A percentile compares a stretch with the other conserved stretches of the same genome.
Evolutionary conservation across 2,888 invertebrate species (phyloP).

Genomic region (Drosophila mercatorum): DNA sequence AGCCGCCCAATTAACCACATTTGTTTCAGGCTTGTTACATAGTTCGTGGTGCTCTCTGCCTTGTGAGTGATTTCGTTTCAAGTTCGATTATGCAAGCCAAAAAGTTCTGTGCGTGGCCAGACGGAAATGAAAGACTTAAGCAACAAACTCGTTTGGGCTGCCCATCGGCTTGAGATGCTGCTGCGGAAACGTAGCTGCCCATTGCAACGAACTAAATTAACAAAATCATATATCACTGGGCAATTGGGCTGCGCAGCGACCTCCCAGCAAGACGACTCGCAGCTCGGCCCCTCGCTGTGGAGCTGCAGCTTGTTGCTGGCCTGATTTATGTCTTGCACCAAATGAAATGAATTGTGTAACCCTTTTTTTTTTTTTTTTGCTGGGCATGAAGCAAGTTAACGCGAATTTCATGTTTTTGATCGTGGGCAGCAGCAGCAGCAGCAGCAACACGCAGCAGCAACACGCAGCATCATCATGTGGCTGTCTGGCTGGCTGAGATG

Average conservation of each 20-base stretch:
- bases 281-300: slow-evolving; percentile 37
- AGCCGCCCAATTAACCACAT: slow-evolving; percentile 71
- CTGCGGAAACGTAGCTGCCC: slow-evolving; percentile 24
- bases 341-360: slow-evolving; percentile 81
- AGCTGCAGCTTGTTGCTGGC: slow-evolving; percentile 68
- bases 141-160: slow-evolving; percentile 62
- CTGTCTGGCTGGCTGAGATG: slow-evolving; percentile 20
- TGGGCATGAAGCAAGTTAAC: slow-evolving; percentile 61
- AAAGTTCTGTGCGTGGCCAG: slow-evolving; percentile 59
- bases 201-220: slow-evolving; percentile 74
- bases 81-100: slow-evolving; percentile 64
- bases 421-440: slow-evolving; percentile 70
- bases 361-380: slow-evolving; percentile 57
- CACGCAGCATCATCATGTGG: slow-evolving; percentile 26
- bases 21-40: slow-evolving; percentile 51
- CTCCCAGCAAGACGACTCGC: slow-evolving; percentile 65
- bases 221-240: slow-evolving; percentile 75
- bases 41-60: slow-evolving; percentile 16
- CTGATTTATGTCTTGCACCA: slow-evolving; percentile 79
- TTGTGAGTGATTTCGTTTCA: slow-evolving; percentile 56
- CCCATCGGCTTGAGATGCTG: slow-evolving; percentile 6
- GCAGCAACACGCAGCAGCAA: slow-evolving; percentile 37
- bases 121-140: slow-evolving; percentile 62
- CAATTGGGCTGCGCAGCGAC: slow-evolving; percentile 59
- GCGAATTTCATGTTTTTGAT: slow-evolving; percentile 77